Conservation (phyloP, 2,797 vertebrate species). For the Brachyalestes nurse region DNA sequence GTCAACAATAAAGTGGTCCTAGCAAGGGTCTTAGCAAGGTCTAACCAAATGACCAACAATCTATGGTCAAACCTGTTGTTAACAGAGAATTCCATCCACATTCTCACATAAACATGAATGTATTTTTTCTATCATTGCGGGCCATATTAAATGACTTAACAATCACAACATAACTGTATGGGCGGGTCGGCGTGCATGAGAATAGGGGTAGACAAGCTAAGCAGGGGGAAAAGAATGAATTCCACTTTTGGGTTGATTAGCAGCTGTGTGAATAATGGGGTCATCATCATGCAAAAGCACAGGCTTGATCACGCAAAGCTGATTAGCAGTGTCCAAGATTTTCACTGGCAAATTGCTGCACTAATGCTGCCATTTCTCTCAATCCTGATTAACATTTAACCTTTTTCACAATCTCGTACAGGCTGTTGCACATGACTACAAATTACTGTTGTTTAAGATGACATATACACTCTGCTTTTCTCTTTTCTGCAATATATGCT, state of each 20-base stretch:
- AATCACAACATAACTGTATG: constrained; percentile 7
- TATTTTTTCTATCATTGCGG: not conserved
- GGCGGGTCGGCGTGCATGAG: not conserved
- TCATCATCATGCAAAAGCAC: constrained; percentile 82
- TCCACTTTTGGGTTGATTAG: constrained; percentile 79
- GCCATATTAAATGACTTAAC: constrained; percentile 1
- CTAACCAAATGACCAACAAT: not conserved
- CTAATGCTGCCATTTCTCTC: constrained; percentile 72
- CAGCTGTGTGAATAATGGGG: constrained; percentile 77
- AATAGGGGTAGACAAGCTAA: constrained; percentile 18
- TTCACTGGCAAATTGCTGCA: constrained; percentile 73
- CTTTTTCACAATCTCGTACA: constrained; percentile 60
- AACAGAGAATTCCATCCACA: not conserved
- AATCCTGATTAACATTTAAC: constrained; percentile 83
- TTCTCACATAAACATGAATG: not conserved
- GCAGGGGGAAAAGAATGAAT: constrained; percentile 66
- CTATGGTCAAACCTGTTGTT: not conserved
- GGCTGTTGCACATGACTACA: constrained; percentile 48
- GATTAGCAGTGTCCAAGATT: constrained; percentile 76
- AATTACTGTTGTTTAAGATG: constrained; percentile 64
- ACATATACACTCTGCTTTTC: constrained; percentile 32
- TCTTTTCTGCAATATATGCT: constrained; percentile 8
- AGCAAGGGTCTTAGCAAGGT: not conserved
- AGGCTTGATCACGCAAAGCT: constrained; percentile 75
- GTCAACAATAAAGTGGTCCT: not conserved